Conservation (phyloP, 2,113 vertebrate genomes). For the Varanus salvator region DNA sequence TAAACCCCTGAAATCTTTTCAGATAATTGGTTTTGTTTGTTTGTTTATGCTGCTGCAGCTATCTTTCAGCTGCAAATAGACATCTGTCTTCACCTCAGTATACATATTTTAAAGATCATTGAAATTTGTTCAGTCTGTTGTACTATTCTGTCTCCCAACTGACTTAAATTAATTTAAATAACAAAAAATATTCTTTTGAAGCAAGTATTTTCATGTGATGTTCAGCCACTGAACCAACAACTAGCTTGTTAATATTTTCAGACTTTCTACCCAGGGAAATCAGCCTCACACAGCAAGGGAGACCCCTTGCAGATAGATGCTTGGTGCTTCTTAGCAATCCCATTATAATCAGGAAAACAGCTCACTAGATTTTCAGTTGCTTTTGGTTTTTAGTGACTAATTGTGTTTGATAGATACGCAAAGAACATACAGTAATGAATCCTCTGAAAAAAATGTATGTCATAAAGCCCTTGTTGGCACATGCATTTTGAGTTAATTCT, state of each 20-base stretch:
- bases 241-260: neutral
- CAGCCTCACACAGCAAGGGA: neutral
- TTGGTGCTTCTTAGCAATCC: neutral
- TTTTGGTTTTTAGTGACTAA: neutral
- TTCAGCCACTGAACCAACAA: neutral
- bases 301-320: neutral
- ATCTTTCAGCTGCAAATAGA: neutral
- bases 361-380: neutral
- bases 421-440: neutral
- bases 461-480: neutral
- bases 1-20: neutral
- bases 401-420: neutral
- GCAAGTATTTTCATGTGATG: neutral
- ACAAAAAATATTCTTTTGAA: neutral
- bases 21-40: neutral
- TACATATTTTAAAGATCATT: neutral
- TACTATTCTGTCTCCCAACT: neutral
- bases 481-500: neutral
- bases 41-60: neutral
- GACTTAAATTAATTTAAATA: neutral
- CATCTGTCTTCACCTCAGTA: neutral
- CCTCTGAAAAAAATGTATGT: neutral
- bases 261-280: slow-evolving; percentile 13
- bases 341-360: neutral
- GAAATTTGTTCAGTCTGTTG: neutral